phyloP scores from a whole-genome alignment of 2,888 invertebrate species.

The Chrysodeixis includens region DNA sequence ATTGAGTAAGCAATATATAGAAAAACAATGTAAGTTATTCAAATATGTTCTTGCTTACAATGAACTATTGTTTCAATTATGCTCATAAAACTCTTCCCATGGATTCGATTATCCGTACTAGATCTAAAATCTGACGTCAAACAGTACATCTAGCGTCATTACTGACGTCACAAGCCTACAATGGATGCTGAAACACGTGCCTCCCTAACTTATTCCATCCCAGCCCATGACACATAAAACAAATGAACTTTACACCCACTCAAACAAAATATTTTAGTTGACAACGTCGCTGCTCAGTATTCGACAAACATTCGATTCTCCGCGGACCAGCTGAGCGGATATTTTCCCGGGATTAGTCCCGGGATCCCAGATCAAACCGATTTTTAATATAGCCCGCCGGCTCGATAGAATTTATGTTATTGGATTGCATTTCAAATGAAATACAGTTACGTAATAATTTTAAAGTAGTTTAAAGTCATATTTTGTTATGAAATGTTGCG shows the following conservation, averaged over 20 bases:
- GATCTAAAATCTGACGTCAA: neutral
- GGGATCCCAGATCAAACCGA: slow-evolving; percentile 38
- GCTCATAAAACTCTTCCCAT: too few relatives aligned
- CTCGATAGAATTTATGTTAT: slow-evolving; percentile 45
- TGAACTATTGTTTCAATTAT: too few relatives aligned
- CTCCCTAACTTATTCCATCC: neutral
- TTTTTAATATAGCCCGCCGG: slow-evolving; percentile 44
- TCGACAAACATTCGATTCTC: slow-evolving; percentile 50
- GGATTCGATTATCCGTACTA: neutral
- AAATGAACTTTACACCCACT: slow-evolving; percentile 40
- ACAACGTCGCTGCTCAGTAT: slow-evolving; percentile 45
- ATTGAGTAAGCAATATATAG: too few relatives aligned
- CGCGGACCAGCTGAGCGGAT: slow-evolving; percentile 35
- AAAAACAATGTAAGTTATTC: too few relatives aligned
- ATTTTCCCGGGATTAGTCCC: slow-evolving; percentile 50
- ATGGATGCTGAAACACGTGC: neutral
- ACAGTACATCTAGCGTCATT: neutral
- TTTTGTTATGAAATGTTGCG: neutral
- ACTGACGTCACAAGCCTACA: neutral
- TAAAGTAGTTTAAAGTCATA: neutral
- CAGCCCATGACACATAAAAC: slow-evolving; percentile 29
- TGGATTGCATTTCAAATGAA: slow-evolving; percentile 29
- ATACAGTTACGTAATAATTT: slow-evolving; percentile 11
- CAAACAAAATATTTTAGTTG: slow-evolving; percentile 55
- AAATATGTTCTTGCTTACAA: too few relatives aligned